These are phyloP conservation scores for Drosophila triauraria DNA, from an alignment of 1,140 invertebrate species.

Conservation along the genomic window DNA sequence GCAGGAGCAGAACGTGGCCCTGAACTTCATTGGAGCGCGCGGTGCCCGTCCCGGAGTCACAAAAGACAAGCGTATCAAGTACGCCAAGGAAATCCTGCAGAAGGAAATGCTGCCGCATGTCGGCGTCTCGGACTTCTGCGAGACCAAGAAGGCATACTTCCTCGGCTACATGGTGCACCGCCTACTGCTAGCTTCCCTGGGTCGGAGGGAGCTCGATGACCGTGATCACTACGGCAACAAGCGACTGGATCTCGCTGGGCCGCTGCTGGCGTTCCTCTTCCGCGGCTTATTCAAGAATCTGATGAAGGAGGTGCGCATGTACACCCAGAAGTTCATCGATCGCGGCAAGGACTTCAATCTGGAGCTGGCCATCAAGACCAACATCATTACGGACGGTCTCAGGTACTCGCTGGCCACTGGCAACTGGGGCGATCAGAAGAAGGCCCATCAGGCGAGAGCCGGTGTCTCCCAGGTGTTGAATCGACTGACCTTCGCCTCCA, in stretches of 20 bases:
- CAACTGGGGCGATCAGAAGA: constrained; percentile 99
- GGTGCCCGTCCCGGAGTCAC: constrained; percentile 98
- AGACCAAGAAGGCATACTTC: constrained; percentile 99
- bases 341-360: constrained; percentile 99
- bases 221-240: constrained; percentile 99
- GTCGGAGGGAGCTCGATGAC: constrained; percentile 98
- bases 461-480: constrained; percentile 97
- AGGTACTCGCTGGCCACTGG: constrained; percentile 99
- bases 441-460: constrained; percentile 98
- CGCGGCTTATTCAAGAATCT: constrained; percentile 97
- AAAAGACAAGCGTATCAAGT: constrained; percentile 99
- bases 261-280: constrained; percentile 97
- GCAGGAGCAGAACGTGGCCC: constrained; percentile 98
- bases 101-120: constrained; percentile 99
- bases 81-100: constrained; percentile 99
- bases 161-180: constrained; percentile 99
- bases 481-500: constrained; percentile 98
- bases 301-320: constrained; percentile 98
- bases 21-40: constrained; percentile 99
- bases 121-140: constrained; percentile 99
- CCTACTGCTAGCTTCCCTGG: constrained; percentile 96
- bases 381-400: constrained; percentile 99
- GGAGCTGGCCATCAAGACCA: constrained; percentile 98
- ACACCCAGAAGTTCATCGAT: constrained; percentile 99
- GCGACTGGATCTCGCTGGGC: constrained; percentile 98